Percentiles rank a stretch among this genome's conserved stretches.
Conservation (phyloP, 2,888 invertebrate genomes). For the Lasioglossum vierecki region DNA sequence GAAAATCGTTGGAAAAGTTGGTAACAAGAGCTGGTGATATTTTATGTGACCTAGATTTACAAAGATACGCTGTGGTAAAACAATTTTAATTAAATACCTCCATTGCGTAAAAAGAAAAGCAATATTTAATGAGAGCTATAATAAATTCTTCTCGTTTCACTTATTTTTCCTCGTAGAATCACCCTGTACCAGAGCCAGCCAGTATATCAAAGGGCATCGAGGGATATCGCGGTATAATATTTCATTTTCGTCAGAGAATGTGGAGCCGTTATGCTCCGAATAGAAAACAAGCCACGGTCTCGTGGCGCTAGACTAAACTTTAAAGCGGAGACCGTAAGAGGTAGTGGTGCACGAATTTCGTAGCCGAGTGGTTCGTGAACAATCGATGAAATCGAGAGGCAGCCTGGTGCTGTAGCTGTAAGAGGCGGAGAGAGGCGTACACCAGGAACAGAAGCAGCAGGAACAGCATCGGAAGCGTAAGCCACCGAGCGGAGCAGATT, state of each 20-base stretch:
- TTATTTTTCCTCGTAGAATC: too few species aligned
- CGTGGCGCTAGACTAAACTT: conserved; percentile 3
- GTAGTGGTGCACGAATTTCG: background rate
- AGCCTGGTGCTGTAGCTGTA: background rate
- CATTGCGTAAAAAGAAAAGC: background rate
- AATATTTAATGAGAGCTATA: too few species aligned
- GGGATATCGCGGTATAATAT: background rate
- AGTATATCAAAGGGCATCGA: background rate
- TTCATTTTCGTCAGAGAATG: background rate
- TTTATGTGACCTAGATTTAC: background rate
- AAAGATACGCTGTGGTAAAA: background rate
- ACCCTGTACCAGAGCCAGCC: too few species aligned
- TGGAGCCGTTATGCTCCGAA: background rate
- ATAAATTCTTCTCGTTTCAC: too few species aligned
- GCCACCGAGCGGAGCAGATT: conserved; percentile 26
- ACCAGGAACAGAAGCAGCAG: background rate
- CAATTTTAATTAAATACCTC: background rate
- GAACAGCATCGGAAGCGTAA: background rate
- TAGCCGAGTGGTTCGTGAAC: background rate
- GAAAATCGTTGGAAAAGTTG: background rate
- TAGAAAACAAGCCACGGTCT: background rate
- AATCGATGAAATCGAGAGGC: conserved; percentile 17
- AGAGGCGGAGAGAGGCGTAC: conserved; percentile 20
- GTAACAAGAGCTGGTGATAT: background rate
- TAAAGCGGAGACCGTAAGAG: background rate